Conservation (phyloP, 1,140 invertebrate genomes). For the Drosophila trapezifrons region DNA sequence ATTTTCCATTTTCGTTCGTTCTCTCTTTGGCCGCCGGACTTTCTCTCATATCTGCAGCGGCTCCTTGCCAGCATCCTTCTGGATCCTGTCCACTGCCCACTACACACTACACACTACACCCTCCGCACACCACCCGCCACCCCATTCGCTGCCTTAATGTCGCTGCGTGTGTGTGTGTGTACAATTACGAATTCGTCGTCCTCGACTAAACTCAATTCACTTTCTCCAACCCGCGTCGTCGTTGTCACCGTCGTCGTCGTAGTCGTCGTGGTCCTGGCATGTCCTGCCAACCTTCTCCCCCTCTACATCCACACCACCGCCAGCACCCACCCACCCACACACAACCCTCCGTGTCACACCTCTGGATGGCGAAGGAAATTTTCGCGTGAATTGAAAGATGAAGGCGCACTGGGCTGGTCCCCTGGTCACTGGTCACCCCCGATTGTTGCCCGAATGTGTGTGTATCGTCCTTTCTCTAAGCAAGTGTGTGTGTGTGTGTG, state of each 20-base stretch:
- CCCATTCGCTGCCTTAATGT: slow-evolving; percentile 51
- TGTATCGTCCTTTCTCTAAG: slow-evolving; percentile 16
- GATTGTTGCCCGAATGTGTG: slow-evolving; percentile 26
- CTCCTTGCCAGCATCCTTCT: slow-evolving; percentile 75
- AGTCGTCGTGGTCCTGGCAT: slow-evolving; percentile 55
- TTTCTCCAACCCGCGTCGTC: slow-evolving; percentile 64
- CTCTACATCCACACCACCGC: background rate
- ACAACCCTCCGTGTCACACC: slow-evolving; percentile 59
- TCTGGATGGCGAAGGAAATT: slow-evolving; percentile 74
- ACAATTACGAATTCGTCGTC: slow-evolving; percentile 81
- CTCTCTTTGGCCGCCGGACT: slow-evolving; percentile 63
- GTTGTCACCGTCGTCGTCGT: slow-evolving; percentile 56
- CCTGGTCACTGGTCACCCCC: slow-evolving; percentile 67
- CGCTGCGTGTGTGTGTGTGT: slow-evolving; percentile 66
- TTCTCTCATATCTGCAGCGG: slow-evolving; percentile 75
- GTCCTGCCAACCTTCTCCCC: slow-evolving; percentile 37
- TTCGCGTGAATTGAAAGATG: slow-evolving; percentile 82
- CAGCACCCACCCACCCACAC: background rate
- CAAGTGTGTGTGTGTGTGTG: slow-evolving; percentile 13
- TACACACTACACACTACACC: slow-evolving; percentile 38
- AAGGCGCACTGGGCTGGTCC: slow-evolving; percentile 68
- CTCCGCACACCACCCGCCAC: slow-evolving; percentile 1
- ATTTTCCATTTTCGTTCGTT: slow-evolving; percentile 78
- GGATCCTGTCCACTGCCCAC: slow-evolving; percentile 57
- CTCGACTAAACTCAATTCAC: slow-evolving; percentile 77